Evolutionary conservation across 2,797 vertebrate genomes (phyloP), one percentile per base, ranked within the genome.

Genomic region (Pitangus sulphuratus): DNA sequence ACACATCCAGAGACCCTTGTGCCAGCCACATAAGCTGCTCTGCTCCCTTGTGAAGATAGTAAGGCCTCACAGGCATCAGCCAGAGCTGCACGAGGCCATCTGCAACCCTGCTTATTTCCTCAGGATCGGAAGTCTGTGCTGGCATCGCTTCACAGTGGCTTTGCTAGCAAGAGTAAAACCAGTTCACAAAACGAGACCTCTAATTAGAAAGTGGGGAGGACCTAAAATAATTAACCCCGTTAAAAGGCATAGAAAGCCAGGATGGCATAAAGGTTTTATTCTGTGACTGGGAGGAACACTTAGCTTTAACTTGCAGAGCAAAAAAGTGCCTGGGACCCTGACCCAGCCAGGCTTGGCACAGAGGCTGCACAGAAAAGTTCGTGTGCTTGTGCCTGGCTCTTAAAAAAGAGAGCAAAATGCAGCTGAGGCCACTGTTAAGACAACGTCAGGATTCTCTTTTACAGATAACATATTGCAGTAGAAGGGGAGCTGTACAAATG

Each of bases 81-180:
- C 9, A 1, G 54, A 48, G 85, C 72, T 77, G 20, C 33, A 9
- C 65, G 28, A 76, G 84, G 47, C 84, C 81, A 65, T 82, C 78
- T 82, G 79, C 64, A 79, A 3, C 48, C 78, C 40, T 62, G 0
- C 60, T 60, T 33, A 51, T 31, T 91, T 93, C 48, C 83, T 91
- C 28, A 3, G 14, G 30, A 48, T 57, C n/a, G 4, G 61, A 84
- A 70, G 37, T 64, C 58, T 57, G 28, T 60, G 84, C 65, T 89
- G 57, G 64, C 77, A 20, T 8, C 12, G 37, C 26, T 84, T 61
- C 79, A 39, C 42, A 18, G 62, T 48, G 50, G 45, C 66, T 82
- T 82, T 64, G 50, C 58, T 57, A 82, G 66, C n/a, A 87, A 54
- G 12, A 69, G 54, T 60, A 65, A 87, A 96, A 82, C 16, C 58